Conservation (phyloP, 2,113 vertebrate species). For the Pungitius pungitius region DNA sequence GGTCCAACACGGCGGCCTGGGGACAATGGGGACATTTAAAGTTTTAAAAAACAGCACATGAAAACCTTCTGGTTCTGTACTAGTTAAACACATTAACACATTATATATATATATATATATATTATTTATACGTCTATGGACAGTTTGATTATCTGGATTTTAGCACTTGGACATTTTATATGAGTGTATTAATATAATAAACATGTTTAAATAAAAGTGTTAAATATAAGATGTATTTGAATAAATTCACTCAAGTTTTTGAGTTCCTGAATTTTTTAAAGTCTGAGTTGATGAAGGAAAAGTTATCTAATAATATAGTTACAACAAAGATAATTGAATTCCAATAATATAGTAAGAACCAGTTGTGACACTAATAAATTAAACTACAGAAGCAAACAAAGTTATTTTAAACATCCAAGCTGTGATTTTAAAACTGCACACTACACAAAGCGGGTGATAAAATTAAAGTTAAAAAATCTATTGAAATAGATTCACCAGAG, state of each 20-base stretch:
- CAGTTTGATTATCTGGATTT: not conserved
- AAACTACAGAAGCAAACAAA: not conserved
- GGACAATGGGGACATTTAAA: not conserved
- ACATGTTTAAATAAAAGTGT: not conserved
- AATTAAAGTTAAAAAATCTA: not conserved
- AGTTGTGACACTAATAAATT: not conserved
- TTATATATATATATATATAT: not conserved
- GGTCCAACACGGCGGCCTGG: accelerated
- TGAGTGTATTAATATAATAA: not conserved
- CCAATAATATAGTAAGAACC: not conserved
- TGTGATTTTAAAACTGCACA: not conserved
- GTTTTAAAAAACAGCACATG: not conserved
- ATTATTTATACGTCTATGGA: not conserved
- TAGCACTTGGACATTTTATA: too few species aligned
- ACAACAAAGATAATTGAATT: not conserved
- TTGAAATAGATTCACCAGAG: constrained; percentile 47
- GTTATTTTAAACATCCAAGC: not conserved
- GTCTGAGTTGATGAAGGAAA: too few species aligned
- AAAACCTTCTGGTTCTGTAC: not conserved
- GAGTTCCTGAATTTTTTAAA: too few species aligned
- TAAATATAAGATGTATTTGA: not conserved
- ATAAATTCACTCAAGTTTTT: too few species aligned
- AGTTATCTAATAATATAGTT: not conserved
- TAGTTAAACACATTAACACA: too few species aligned
- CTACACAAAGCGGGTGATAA: not conserved